Evolutionary conservation across 2,888 invertebrate species (phyloP).

Genomic region (Lycaena phlaeas): DNA sequence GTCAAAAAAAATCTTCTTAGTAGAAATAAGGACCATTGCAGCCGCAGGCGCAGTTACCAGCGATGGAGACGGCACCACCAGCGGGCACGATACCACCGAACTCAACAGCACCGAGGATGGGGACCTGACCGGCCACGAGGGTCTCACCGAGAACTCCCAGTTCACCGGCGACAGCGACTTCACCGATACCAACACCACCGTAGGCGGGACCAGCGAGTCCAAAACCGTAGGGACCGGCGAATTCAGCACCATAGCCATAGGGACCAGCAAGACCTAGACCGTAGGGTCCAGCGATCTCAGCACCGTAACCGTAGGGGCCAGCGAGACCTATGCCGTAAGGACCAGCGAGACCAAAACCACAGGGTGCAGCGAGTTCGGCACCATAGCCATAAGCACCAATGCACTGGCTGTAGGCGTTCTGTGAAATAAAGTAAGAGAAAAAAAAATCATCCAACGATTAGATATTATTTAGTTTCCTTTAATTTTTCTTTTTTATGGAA

Average conservation of each 20-base stretch:
- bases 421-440: too few relatives aligned
- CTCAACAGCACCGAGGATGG: conserved; percentile 28
- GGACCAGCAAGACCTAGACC: conserved; percentile 13
- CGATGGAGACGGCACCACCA: conserved; percentile 27
- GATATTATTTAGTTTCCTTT: too few relatives aligned
- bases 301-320: background rate
- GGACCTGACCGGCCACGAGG: conserved; percentile 27
- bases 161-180: conserved; percentile 24
- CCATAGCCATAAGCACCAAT: background rate
- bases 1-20: too few relatives aligned
- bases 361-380: background rate
- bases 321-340: conserved; percentile 4
- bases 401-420: conserved; percentile 11
- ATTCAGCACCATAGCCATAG: conserved; percentile 11
- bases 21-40: conserved; percentile 13
- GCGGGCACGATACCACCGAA: conserved; percentile 26
- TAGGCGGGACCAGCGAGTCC: conserved; percentile 16
- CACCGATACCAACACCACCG: conserved; percentile 25
- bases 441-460: too few relatives aligned
- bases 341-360: conserved; percentile 9
- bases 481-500: too few relatives aligned
- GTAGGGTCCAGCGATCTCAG: too few relatives aligned
- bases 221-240: conserved; percentile 12
- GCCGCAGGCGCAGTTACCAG: conserved; percentile 25
- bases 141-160: conserved; percentile 27